These are phyloP conservation scores for Chloroceryle amazona DNA, from an alignment of 2,797 vertebrate species.

Conservation along the genomic window DNA sequence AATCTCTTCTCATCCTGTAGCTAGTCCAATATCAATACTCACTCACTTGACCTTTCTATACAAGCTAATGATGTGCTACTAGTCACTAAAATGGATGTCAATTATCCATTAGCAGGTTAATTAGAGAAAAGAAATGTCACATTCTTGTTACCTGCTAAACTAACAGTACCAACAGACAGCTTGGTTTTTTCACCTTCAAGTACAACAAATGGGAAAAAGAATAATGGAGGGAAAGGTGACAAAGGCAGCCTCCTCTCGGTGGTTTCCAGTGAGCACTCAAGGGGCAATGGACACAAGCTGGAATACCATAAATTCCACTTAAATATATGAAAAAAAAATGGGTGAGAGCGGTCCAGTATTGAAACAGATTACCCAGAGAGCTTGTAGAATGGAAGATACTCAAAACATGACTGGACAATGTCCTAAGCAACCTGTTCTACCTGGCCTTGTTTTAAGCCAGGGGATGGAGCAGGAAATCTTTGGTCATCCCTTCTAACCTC, in stretches of 20 bases:
- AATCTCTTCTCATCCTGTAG: not conserved
- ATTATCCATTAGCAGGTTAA: not conserved
- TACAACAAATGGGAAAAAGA: not conserved
- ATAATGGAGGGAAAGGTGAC: not conserved
- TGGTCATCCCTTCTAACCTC: not conserved
- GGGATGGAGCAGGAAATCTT: not conserved
- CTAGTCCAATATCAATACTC: not conserved
- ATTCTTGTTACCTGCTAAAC: not conserved
- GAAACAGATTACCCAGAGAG: not conserved
- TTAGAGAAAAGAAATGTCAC: not conserved
- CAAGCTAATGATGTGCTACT: not conserved
- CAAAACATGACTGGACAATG: not conserved
- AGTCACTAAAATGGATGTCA: not conserved
- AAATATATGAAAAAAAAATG: not conserved
- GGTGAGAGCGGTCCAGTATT: not conserved
- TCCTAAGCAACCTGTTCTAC: not conserved
- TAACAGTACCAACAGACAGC: not conserved
- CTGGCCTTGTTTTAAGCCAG: not conserved
- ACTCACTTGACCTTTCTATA: not conserved
- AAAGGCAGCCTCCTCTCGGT: not conserved
- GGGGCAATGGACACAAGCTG: not conserved
- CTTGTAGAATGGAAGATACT: not conserved
- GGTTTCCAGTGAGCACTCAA: not conserved
- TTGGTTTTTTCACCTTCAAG: not conserved
- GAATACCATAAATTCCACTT: not conserved